phyloP scores from a whole-genome alignment of 2,888 invertebrate species.

The Eutolmus rufibarbis region DNA sequence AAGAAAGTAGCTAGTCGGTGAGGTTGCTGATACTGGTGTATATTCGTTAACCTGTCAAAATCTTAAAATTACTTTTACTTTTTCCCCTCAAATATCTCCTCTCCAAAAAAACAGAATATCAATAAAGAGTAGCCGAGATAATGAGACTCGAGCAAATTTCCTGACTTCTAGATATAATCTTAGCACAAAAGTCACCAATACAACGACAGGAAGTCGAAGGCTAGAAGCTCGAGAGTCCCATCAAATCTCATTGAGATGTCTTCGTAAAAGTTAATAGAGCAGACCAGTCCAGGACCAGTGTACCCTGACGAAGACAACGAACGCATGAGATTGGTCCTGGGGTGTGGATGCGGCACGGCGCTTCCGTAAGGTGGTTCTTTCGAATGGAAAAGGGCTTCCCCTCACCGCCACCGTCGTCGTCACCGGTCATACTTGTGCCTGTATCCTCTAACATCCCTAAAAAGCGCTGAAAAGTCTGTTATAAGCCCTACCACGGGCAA shows the following conservation, averaged over 20 bases:
- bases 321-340: not conserved
- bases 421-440: not conserved
- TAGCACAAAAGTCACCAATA: constrained; percentile 6
- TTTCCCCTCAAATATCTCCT: not conserved
- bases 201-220: not conserved
- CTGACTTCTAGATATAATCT: not conserved
- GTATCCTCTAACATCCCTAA: not conserved
- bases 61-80: not conserved
- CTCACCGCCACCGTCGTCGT: not conserved
- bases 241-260: constrained; percentile 34
- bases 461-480: constrained; percentile 11
- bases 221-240: not conserved
- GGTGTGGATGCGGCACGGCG: not conserved
- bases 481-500: not conserved
- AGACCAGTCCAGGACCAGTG: not conserved
- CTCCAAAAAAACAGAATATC: constrained; percentile 4
- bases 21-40: not conserved
- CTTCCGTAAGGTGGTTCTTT: not conserved
- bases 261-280: constrained; percentile 38
- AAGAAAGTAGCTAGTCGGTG: not conserved
- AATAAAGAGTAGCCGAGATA: constrained; percentile 11
- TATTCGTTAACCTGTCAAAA: not conserved
- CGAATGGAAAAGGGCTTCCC: not conserved
- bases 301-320: not conserved
- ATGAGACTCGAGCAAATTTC: constrained; percentile 5